Evolutionary conservation across 2,888 invertebrate genomes (phyloP).

Genomic region (Heliconius cydno): DNA sequence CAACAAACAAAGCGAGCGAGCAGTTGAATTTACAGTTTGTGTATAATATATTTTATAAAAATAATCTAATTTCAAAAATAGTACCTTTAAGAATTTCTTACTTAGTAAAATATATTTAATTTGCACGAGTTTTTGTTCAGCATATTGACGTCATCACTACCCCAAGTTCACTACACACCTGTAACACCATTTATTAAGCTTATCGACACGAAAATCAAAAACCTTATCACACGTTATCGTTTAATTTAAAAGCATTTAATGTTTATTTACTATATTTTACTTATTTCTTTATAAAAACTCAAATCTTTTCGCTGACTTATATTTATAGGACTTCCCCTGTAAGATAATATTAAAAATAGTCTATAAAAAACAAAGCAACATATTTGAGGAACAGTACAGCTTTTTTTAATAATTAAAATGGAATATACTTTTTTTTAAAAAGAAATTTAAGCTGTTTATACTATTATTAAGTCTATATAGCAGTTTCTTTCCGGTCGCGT

Average conservation of each 20-base stretch:
- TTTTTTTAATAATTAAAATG: not conserved
- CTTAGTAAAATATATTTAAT: slow-evolving; percentile 7
- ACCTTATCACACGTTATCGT: not conserved
- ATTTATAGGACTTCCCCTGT: not conserved
- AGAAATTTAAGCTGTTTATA: not conserved
- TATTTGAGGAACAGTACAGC: not conserved
- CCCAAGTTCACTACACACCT: not conserved
- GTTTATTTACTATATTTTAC: not conserved
- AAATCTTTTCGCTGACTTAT: not conserved
- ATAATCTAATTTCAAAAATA: slow-evolving; percentile 23
- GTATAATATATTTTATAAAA: slow-evolving; percentile 9
- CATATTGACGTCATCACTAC: slow-evolving; percentile 21
- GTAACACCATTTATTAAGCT: not conserved
- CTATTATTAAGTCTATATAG: slow-evolving; percentile 56
- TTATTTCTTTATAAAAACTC: not conserved
- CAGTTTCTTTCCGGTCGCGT: slow-evolving; percentile 66
- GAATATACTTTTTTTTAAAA: not conserved
- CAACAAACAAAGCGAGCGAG: not conserved
- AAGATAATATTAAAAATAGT: slow-evolving; percentile 3
- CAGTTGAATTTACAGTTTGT: no score
- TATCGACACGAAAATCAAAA: not conserved
- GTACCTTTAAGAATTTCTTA: not conserved
- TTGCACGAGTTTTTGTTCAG: slow-evolving; percentile 16
- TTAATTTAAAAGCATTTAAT: slow-evolving; percentile 2
- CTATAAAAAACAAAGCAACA: not conserved